These are phyloP conservation scores for Palythoa caribaeorum DNA, from an alignment of 92 coral and sea anemone species.

Conservation along the genomic window DNA sequence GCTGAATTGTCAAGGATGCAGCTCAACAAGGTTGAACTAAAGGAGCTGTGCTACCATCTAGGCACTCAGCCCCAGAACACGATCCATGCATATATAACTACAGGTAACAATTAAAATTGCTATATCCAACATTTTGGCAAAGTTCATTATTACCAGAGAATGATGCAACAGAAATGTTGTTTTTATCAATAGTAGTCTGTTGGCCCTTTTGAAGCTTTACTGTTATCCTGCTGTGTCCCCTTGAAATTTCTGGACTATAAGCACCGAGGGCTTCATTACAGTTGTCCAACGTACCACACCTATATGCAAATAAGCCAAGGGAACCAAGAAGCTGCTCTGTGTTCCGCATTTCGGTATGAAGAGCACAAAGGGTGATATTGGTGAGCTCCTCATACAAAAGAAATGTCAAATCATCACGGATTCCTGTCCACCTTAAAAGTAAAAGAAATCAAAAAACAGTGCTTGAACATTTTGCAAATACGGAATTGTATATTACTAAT, in stretches of 20 bases:
- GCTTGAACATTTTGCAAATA: not conserved
- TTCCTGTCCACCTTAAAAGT: constrained; percentile 61
- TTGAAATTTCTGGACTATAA: constrained; percentile 59
- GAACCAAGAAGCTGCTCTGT: constrained; percentile 29
- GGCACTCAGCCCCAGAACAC: too few relatives aligned
- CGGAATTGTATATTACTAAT: not conserved
- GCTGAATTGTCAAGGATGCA: too few relatives aligned
- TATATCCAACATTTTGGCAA: not conserved
- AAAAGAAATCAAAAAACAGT: not conserved
- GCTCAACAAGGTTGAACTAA: too few relatives aligned
- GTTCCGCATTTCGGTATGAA: constrained; percentile 58
- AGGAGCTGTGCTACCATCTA: too few relatives aligned
- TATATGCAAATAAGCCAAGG: constrained; percentile 56
- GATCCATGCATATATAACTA: too few relatives aligned
- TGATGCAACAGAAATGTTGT: constrained; percentile 58
- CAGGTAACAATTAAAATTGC: too few relatives aligned
- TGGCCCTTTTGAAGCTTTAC: constrained; percentile 57
- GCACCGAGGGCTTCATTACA: constrained; percentile 54
- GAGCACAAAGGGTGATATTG: constrained; percentile 52
- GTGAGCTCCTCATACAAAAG: constrained; percentile 57
- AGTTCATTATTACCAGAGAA: constrained; percentile 53
- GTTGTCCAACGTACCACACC: constrained; percentile 35
- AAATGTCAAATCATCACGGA: constrained; percentile 58
- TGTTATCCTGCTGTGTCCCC: constrained; percentile 54
- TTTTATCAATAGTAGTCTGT: constrained; percentile 53